Base-by-base conservation (phyloP, 2,113 vertebrate species). In the Myanophis thanlyinensis region DNA sequence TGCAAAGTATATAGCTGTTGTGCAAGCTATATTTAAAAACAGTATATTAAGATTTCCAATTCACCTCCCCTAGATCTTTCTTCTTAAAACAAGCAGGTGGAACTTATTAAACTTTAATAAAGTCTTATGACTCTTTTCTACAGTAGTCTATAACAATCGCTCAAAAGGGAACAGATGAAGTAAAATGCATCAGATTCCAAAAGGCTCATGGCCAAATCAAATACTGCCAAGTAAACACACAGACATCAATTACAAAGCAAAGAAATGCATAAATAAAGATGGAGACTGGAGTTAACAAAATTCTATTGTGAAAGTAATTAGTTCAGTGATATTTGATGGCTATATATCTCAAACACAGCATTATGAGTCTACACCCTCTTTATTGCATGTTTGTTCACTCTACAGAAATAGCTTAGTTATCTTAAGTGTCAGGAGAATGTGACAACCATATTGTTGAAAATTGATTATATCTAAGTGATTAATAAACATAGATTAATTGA, bases 51-150 rank as follows among this genome's bases (percentile, higher is more conserved):
- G 47, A 48, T 46, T 30, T 56, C 25, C 30, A 40, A 12, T 44
- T 25, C 30, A 52, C 49, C 30, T 10, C 35, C 5, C 35, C 35
- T 20, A n/a, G 56, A 67, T 88, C n/a, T 89, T 90, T 94, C 93
- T 27, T 92, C 87, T 92, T 49, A 89, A 90, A 23, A 30, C 90
- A 90, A 13, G 92, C 40, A 95, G 91, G 23, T 88, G 85, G 23
- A 93, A 86, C 84, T 94, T 91, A 94, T 94, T 96, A 94, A 96
- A 96, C 91, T 54, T 89, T 92, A 86, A 89, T 91, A 93, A 93
- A 92, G 62, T 85, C 93, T 53, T 53, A 86, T 86, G 35, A 85
- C 46, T 90, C n/a, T 89, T 92, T 92, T 91, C 84, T 91, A 88
- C 30, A 88, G 22, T 91, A 93, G 10, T 23, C 86, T 85, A 87